Evolutionary conservation across 1,140 invertebrate genomes (phyloP).

Genomic region (Forficula auricularia): DNA sequence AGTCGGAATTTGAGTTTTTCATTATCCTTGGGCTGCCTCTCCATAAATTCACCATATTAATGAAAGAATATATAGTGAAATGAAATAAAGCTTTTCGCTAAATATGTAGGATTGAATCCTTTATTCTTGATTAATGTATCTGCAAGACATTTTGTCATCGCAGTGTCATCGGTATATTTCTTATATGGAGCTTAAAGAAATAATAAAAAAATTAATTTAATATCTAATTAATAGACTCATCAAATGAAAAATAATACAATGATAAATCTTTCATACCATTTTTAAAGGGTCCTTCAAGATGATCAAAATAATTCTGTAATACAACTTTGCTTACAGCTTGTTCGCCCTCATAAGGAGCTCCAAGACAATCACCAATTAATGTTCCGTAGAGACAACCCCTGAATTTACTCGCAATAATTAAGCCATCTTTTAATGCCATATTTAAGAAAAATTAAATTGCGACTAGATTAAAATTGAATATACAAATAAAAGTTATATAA

Average conservation of each 20-base stretch:
- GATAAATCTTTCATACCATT: neutral
- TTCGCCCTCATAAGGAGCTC: conserved; percentile 48
- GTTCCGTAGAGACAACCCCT: conserved; percentile 47
- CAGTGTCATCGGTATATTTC: conserved; percentile 58
- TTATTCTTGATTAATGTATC: conserved; percentile 42
- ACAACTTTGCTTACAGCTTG: conserved; percentile 29
- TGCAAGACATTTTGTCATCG: conserved; percentile 49
- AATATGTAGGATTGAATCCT: conserved; percentile 33
- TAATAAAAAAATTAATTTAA: conserved; percentile 1
- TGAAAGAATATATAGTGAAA: neutral
- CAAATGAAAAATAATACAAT: conserved; percentile 7
- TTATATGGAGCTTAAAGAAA: conserved; percentile 35
- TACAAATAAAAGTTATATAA: too few species aligned
- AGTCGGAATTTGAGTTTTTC: too few species aligned
- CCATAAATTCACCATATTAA: too few species aligned
- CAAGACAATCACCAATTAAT: conserved; percentile 54
- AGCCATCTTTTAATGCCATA: conserved; percentile 20
- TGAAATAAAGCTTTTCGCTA: conserved; percentile 38
- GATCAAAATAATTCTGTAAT: conserved; percentile 39
- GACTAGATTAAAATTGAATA: too few species aligned
- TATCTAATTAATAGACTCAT: conserved; percentile 2
- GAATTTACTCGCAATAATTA: conserved; percentile 36
- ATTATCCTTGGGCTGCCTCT: too few species aligned
- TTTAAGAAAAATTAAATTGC: too few species aligned
- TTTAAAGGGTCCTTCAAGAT: conserved; percentile 32